Base-by-base conservation (phyloP, 2,113 vertebrate genomes). In the Channa argus region DNA sequence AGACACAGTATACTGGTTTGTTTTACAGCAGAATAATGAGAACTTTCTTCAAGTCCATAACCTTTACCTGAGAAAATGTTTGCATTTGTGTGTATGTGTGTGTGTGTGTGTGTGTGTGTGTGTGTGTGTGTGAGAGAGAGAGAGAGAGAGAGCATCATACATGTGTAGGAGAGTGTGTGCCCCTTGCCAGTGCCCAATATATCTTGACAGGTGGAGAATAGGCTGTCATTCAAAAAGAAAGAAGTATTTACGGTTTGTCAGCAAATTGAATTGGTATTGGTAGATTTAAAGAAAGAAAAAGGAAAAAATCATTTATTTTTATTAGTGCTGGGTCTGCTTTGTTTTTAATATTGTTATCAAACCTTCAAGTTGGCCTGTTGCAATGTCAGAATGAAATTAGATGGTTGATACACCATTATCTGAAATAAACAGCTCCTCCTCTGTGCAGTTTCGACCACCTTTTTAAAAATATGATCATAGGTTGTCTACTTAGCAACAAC, bases 41-140 rank as follows among this genome's bases (percentile, higher is more conserved):
- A 86, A 76, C 71, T 86, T 89, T 89, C 55, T 81, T 87, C 80
- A 88, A 76, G 83, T 80, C 80, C 59, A 59, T 80, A 89, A 87
- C 87, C 83, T 92, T 88, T 87, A 87, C 83, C 71, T 85, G 56
- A 37, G 59, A 56, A 80, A 39, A 51, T 33, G 36, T 69, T 59
- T 33, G 4, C 38, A 46, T 56, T 59, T 63, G 71, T 75, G 11
- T 63, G 60, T 56, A 63, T 15, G 41, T 37, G 14, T 59, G n/a
- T 34, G 8, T 0, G 33, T 45, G 24, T 34, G 8, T 0, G 33
- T 45, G 24, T n/a, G n/a, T n/a, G n/a, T 41, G 14, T 43, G 34
- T 52, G 60, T 38, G 39, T 43, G 7, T 34, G 8, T 0, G 33
- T 45, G 24, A 24, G 24, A 24, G 24, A 24, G 24, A 24, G 24